phyloP scores from a whole-genome alignment of 1,140 invertebrate genomes.

The Drosophila athabasca region DNA sequence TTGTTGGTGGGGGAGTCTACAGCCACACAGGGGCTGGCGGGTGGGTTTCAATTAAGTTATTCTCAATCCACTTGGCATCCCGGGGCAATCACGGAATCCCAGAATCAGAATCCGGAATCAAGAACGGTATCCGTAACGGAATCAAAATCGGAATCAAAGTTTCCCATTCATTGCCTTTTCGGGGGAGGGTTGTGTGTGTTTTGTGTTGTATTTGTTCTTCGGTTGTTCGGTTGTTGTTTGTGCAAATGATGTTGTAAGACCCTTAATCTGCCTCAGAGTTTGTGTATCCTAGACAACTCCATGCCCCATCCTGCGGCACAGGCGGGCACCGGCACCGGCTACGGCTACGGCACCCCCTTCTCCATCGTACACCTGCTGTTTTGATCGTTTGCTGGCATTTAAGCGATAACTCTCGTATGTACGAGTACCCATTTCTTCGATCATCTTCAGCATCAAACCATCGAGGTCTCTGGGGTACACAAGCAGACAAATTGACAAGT shows the following conservation, averaged over 20 bases:
- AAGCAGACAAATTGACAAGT: constrained; percentile 74
- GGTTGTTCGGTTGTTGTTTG: constrained; percentile 1
- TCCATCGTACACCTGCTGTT: constrained; percentile 23
- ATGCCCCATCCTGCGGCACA: neutral
- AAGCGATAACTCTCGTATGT: constrained; percentile 47
- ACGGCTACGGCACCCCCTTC: no score
- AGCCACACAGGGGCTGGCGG: no score
- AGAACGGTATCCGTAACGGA: constrained; percentile 13
- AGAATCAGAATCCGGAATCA: no score
- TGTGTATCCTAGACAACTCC: constrained; percentile 29
- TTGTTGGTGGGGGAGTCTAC: neutral
- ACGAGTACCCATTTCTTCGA: constrained; percentile 15
- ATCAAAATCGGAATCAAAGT: constrained; percentile 24
- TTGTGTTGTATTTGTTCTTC: constrained; percentile 5
- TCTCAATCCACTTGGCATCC: constrained; percentile 39
- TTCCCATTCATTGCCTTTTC: neutral
- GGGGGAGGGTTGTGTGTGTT: constrained; percentile 3
- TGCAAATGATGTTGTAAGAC: constrained; percentile 42
- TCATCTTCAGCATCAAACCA: constrained; percentile 13
- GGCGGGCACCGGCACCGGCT: no score
- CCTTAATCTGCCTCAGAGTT: constrained; percentile 10
- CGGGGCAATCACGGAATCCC: no score
- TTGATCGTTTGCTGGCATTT: constrained; percentile 53
- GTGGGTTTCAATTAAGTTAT: constrained; percentile 35
- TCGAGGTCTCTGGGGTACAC: constrained; percentile 8